These are phyloP conservation scores for Cremastinae sp. DNA, from an alignment of 2,888 invertebrate species.

Conservation along the genomic window DNA sequence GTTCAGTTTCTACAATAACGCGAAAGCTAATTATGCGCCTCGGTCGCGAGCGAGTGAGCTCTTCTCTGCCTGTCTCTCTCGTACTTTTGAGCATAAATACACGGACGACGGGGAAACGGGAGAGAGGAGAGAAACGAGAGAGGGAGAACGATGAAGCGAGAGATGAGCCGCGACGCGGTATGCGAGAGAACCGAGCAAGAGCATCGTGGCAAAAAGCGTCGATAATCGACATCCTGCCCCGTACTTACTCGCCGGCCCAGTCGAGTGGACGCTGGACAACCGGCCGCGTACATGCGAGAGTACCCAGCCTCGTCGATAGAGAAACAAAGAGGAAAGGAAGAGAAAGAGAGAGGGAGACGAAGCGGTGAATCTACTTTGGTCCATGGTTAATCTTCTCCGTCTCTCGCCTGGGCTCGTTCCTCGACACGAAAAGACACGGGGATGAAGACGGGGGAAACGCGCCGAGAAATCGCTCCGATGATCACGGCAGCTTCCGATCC, in stretches of 20 bases:
- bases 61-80: slow-evolving; percentile 24
- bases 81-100: slow-evolving; percentile 19
- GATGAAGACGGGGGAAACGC: slow-evolving; percentile 22
- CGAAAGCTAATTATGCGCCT: slow-evolving; percentile 78
- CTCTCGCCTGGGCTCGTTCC: slow-evolving; percentile 44
- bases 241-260: slow-evolving; percentile 61
- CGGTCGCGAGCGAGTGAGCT: slow-evolving; percentile 65
- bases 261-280: slow-evolving; percentile 60
- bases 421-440: slow-evolving; percentile 47
- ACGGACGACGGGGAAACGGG: not conserved
- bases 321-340: slow-evolving; percentile 31
- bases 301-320: slow-evolving; percentile 51
- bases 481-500: slow-evolving; percentile 62
- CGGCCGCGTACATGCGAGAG: slow-evolving; percentile 45
- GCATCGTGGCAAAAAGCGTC: slow-evolving; percentile 75
- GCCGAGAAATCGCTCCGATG: slow-evolving; percentile 65
- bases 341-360: slow-evolving; percentile 20
- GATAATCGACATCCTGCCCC: slow-evolving; percentile 79
- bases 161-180: slow-evolving; percentile 42
- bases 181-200: slow-evolving; percentile 54
- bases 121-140: not conserved
- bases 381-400: slow-evolving; percentile 56
- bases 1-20: slow-evolving; percentile 75
- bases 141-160: slow-evolving; percentile 62
- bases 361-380: slow-evolving; percentile 56